phyloP scores from a whole-genome alignment of 2,797 vertebrate species.

The Hippoglossus hippoglossus region DNA sequence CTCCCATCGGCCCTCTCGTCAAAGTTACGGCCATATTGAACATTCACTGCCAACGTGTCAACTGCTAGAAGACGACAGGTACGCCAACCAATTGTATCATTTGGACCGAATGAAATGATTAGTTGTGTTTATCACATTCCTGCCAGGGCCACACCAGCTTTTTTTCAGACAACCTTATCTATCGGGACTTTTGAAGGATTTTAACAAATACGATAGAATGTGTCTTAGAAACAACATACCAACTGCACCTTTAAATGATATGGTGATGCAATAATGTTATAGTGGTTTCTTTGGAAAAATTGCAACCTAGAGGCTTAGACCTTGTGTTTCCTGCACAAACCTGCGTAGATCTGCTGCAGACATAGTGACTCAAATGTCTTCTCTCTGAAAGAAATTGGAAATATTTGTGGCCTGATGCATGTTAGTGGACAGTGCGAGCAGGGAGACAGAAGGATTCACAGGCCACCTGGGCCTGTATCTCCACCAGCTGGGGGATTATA shows the following conservation, averaged over 20 bases:
- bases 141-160: too few species aligned
- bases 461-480: constrained; percentile 31
- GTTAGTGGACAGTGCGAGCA: constrained; percentile 20
- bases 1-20: too few species aligned
- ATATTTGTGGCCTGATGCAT: constrained; percentile 29
- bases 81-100: too few species aligned
- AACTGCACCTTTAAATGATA: neutral
- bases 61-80: too few species aligned
- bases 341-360: constrained; percentile 14
- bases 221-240: too few species aligned
- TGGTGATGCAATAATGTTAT: constrained; percentile 20
- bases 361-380: constrained; percentile 20
- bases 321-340: constrained; percentile 11
- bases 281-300: constrained; percentile 15
- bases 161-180: too few species aligned
- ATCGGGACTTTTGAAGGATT: too few species aligned
- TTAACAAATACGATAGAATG: too few species aligned
- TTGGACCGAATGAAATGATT: too few species aligned
- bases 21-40: too few species aligned
- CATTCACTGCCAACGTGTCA: too few species aligned
- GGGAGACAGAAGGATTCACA: constrained; percentile 17
- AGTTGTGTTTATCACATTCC: too few species aligned
- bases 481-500: constrained; percentile 25
- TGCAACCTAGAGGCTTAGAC: neutral
- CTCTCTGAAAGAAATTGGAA: constrained; percentile 23